Evolutionary conservation across 2,797 vertebrate genomes (phyloP), one percentile per base, ranked within the genome.

Genomic region (Sebastes minor): DNA sequence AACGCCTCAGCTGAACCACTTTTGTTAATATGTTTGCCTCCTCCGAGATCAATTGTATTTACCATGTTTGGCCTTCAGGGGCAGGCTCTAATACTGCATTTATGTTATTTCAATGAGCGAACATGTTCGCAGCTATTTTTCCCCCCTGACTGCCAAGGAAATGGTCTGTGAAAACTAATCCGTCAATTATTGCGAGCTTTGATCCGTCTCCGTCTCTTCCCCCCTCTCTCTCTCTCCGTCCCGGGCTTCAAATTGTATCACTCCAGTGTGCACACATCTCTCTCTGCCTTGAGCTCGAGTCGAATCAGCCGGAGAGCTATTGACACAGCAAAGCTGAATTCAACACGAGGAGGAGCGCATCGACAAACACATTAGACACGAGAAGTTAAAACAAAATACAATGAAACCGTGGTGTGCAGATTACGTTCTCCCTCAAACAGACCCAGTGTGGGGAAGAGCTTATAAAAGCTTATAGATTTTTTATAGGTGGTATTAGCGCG

Each of bases 381-480:
- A 82, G 65, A 88, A 80, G 80, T 83, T 81, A 82, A 88, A 90
- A 88, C 86, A 89, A 88, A 87, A 89, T 62, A 79, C 87, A 80
- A 85, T 81, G 84, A 88, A 74, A 73, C 61, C 35, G 2, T 20
- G 72, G 70, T 38, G 72, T 49, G 60, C 66, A 78, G 87, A 91
- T 90, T 86, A 76, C 65, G 2, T 33, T 72, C 75, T 68, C n/a
- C 38, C 77, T 81, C 71, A 76, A 89, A 83, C 82, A 77, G 33
- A 75, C 65, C 65, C 61, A 60, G 76, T 76, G 84, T 87, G 81
- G 56, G 62, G 56, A 86, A 74, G 84, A 78, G 90, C 83, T 92
- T 85, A 87, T 82, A 77, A 79, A 82, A 90, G 87, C 84, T 90
- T 89, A 91, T 90, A 84, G 84, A 88, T 91, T 91, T 88, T 88